Percentiles rank a stretch among this genome's conserved stretches.
Conservation (phyloP, 2,888 invertebrate species). For the Branchipolynoe longqiensis region DNA sequence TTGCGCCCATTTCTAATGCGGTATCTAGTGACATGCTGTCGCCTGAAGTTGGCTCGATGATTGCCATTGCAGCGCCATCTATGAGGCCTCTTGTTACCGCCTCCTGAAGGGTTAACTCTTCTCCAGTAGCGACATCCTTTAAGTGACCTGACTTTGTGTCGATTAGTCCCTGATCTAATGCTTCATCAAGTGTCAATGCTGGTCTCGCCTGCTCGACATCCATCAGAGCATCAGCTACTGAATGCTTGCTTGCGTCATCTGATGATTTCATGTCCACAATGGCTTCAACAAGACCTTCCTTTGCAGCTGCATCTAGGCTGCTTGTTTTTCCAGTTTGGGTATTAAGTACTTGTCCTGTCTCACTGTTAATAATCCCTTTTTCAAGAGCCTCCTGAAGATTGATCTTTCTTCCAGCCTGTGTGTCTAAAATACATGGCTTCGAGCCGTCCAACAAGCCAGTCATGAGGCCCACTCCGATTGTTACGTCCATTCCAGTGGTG, state of each 20-base stretch:
- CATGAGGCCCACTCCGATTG: constrained; percentile 13
- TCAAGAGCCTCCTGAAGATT: no score
- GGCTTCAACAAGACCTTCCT: neutral
- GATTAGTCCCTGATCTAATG: constrained; percentile 81
- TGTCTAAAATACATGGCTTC: neutral
- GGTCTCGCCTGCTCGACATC: neutral
- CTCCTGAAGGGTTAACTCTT: neutral
- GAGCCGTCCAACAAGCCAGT: neutral
- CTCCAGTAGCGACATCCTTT: constrained; percentile 6
- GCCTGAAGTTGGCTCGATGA: constrained; percentile 70
- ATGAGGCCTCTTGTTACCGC: constrained; percentile 32
- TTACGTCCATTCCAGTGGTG: neutral
- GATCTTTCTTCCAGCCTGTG: neutral
- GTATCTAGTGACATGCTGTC: constrained; percentile 86
- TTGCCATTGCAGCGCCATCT: neutral
- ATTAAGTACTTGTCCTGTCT: no score
- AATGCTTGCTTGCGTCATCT: neutral
- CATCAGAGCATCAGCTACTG: neutral
- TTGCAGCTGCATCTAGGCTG: neutral
- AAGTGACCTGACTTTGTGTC: constrained; percentile 81
- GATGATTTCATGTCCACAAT: neutral
- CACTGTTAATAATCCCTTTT: no score
- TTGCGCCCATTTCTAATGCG: constrained; percentile 68
- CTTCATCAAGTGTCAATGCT: constrained; percentile 60
- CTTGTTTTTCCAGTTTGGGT: no score